A percentile compares a stretch with the other conserved stretches of the same genome.
phyloP scores from a whole-genome alignment of 2,113 vertebrate species.

The Anarrhichthys ocellatus region DNA sequence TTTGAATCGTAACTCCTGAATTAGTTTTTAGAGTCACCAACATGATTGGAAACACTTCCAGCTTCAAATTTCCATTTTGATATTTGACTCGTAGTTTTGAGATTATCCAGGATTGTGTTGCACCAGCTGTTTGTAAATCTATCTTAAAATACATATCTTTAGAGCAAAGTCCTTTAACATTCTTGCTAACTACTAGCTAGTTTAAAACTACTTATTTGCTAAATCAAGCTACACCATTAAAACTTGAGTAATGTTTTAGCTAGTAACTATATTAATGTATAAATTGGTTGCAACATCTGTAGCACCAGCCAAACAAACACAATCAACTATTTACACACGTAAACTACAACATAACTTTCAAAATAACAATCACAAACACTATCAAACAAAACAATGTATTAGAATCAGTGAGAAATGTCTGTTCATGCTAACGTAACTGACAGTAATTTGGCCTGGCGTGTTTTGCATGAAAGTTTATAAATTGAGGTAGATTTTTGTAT shows the following conservation, averaged over 20 bases:
- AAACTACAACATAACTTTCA: neutral
- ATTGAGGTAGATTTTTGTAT: neutral
- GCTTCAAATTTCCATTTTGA: neutral
- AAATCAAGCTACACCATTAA: neutral
- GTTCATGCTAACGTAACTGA: neutral
- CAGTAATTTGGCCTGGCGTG: neutral
- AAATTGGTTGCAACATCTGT: neutral
- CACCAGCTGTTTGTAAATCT: neutral
- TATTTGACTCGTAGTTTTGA: neutral
- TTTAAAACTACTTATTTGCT: neutral
- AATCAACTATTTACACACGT: neutral
- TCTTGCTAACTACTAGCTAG: neutral
- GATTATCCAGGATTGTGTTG: neutral
- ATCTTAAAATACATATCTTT: no score
- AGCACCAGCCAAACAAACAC: neutral
- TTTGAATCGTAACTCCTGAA: neutral
- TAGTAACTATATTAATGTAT: neutral
- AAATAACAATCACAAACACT: neutral
- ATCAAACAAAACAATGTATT: neutral
- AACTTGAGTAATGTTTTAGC: neutral
- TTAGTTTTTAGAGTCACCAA: neutral
- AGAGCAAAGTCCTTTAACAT: neutral
- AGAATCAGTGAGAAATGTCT: no score
- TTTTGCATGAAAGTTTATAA: neutral
- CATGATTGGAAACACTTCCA: neutral